Evolutionary conservation across 2,113 vertebrate species (phyloP).

Genomic region (Tiliqua scincoides): DNA sequence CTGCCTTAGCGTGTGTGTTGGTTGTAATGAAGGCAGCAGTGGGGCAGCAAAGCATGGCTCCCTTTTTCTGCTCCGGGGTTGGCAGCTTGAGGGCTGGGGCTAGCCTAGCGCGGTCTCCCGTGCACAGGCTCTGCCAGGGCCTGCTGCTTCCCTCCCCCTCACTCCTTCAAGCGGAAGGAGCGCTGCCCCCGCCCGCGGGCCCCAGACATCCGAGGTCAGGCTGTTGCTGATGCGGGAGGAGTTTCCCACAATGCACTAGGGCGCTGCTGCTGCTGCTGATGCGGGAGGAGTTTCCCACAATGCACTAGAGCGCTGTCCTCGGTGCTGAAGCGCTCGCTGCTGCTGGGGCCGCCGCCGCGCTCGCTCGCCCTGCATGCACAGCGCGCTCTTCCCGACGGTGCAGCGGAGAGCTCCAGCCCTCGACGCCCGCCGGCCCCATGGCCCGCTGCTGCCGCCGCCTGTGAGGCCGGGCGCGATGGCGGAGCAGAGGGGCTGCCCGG

Average conservation of each 20-base stretch:
- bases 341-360: not conserved
- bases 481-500: not conserved
- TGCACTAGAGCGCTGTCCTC: conserved; percentile 88
- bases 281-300: conserved; percentile 81
- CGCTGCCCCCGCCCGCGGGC: not conserved
- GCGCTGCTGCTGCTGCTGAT: conserved; percentile 75
- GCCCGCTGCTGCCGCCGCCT: not conserved
- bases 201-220: conserved; percentile 38
- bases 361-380: conserved; percentile 74
- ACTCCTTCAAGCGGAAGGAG: not conserved
- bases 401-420: conserved; percentile 68
- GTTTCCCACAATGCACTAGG: conserved; percentile 87
- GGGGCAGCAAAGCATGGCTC: too few relatives aligned
- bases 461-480: not conserved
- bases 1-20: too few relatives aligned
- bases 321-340: conserved; percentile 77
- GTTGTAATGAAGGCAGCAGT: too few relatives aligned
- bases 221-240: conserved; percentile 60
- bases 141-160: not conserved
- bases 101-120: too few relatives aligned
- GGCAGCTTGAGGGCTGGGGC: too few relatives aligned
- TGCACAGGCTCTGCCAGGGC: too few relatives aligned
- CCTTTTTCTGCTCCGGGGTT: too few relatives aligned
- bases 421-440: conserved; percentile 23
- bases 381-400: conserved; percentile 73